Percentiles rank a stretch among this genome's conserved stretches.
Evolutionary conservation across 1,140 invertebrate genomes (phyloP).

Genomic region (Leptonema lineaticorne): DNA sequence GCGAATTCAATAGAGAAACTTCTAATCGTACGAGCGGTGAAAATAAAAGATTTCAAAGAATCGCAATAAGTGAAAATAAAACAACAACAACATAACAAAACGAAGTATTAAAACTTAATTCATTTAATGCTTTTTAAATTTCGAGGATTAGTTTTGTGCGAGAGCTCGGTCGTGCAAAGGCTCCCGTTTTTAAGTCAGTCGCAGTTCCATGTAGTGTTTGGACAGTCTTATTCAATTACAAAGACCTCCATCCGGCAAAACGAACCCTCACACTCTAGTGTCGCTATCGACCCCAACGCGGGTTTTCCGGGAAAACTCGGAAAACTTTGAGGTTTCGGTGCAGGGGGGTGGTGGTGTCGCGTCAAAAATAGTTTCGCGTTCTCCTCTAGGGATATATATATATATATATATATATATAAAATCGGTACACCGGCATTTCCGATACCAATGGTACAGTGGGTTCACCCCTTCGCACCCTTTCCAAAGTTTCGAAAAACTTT

Average conservation of each 20-base stretch:
- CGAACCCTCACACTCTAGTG: too few species aligned
- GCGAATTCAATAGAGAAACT: too few species aligned
- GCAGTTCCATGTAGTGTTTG: not conserved
- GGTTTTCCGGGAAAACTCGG: too few species aligned
- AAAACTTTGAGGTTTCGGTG: not conserved
- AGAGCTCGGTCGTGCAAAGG: not conserved
- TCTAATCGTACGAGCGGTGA: too few species aligned
- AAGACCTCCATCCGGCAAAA: not conserved
- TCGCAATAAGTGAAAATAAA: too few species aligned
- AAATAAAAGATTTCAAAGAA: too few species aligned
- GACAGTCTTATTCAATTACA: conserved; percentile 18
- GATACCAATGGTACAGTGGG: too few species aligned
- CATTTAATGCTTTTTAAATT: too few species aligned
- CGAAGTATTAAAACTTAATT: too few species aligned
- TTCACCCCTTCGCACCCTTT: not conserved
- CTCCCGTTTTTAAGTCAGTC: not conserved
- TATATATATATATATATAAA: too few species aligned
- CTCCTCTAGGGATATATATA: not conserved
- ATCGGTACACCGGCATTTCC: not conserved
- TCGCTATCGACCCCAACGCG: too few species aligned
- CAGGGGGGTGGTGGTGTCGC: not conserved
- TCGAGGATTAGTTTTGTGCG: not conserved
- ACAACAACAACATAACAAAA: too few species aligned
- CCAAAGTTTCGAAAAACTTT: conserved; percentile 15
- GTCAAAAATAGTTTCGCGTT: conserved; percentile 9